phyloP scores from a whole-genome alignment of 2,113 vertebrate species.

The Eclectus roratus region DNA sequence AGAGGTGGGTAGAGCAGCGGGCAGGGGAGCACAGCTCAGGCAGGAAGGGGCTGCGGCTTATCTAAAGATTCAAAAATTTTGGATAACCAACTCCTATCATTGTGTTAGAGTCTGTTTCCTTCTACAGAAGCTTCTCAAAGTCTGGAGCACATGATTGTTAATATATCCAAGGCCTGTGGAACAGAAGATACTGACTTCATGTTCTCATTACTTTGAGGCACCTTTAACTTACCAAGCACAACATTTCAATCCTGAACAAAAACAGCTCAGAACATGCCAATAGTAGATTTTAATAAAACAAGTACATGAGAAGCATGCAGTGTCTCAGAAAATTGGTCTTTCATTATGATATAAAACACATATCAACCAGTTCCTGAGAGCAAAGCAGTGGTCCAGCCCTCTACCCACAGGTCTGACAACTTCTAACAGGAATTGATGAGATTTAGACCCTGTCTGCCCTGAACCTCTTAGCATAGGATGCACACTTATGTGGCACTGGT shows the following conservation, averaged over 20 bases:
- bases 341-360: neutral
- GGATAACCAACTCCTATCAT: neutral
- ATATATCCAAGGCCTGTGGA: neutral
- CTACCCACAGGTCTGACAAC: neutral
- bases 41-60: too few species aligned
- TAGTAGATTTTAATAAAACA: neutral
- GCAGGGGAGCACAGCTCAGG: too few species aligned
- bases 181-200: neutral
- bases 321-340: neutral
- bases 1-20: too few species aligned
- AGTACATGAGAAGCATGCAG: neutral
- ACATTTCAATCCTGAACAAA: slow-evolving; percentile 12
- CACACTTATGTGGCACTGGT: neutral
- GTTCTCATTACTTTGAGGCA: neutral
- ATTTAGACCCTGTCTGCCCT: neutral
- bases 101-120: neutral
- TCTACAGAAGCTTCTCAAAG: neutral
- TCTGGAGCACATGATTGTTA: neutral
- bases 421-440: neutral
- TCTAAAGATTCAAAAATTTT: neutral
- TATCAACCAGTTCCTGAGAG: neutral
- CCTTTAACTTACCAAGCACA: neutral
- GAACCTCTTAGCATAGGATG: neutral
- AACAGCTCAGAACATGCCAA: neutral
- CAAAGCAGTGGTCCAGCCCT: neutral